Base-by-base conservation (phyloP, 1,140 invertebrate genomes). In the Heliconius nattereri region DNA sequence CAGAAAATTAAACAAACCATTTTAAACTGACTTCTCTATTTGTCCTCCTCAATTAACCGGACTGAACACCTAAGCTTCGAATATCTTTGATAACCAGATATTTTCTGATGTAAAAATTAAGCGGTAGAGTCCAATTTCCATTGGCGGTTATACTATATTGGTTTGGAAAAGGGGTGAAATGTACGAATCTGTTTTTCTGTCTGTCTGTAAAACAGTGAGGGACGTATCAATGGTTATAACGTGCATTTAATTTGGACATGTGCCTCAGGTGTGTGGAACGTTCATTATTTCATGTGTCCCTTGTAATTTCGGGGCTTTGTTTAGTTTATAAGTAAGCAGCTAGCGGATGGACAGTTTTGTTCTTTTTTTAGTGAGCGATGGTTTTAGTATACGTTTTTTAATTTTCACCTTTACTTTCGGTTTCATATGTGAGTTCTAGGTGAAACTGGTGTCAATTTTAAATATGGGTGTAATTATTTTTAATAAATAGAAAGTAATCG, bases 121-220 rank as follows among this genome's bases (percentile, higher is more conserved):
- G 73, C 72, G 35, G 29, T 81, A 81, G 73, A 26, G 80, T 78
- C 71, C 73, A 78, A 75, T 78, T 81, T 76, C 72, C 23, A 8
- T 35, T 40, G 60, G 26, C 26, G 57, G 32, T 8, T 49, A 73
- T 32, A 60, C 5, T 54, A 78, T 75, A 91, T 90, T 89, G 89
- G 85, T 89, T 85, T 90, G 85, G 84, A 85, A 87, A 87, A 85
- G 77, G 83, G 84, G 83, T 90, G 87, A 89, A 87, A 86, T 84
- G 85, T 77, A 71, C 73, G 83, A 83, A 84, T 86, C 81, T 86
- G 88, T 91, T 87, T 90, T 88, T 91, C 80, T 84, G 89, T 87
- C 86, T 84, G 89, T 90, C 85, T 91, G 90, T 83, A 91, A 89
- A 88, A 89, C 82, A 84, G 81, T 83, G 86, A 85, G 86, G 90